These are phyloP conservation scores for Scaptomyza polygonia DNA, from an alignment of 2,888 invertebrate species.

Conservation along the genomic window DNA sequence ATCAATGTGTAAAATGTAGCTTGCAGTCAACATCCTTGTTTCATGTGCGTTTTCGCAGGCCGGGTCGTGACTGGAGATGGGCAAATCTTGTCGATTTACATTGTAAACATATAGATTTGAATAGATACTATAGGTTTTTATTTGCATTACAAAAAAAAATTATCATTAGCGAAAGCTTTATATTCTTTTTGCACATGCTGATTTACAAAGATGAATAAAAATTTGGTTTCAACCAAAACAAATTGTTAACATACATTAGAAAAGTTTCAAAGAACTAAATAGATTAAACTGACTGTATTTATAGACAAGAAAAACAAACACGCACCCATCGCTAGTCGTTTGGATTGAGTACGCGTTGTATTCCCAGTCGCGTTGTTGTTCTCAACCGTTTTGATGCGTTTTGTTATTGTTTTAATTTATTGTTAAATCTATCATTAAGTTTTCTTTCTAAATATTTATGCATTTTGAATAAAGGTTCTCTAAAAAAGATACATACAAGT, in stretches of 20 bases:
- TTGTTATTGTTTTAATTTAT: conserved; percentile 11
- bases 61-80: conserved; percentile 3
- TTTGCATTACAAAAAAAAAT: not conserved
- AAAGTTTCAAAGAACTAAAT: not conserved
- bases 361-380: conserved; percentile 13
- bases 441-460: not conserved
- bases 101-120: not conserved
- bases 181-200: not conserved
- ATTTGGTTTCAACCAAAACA: not conserved
- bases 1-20: not conserved
- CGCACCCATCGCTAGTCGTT: conserved; percentile 22
- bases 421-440: not conserved
- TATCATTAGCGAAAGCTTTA: too few species aligned
- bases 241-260: not conserved
- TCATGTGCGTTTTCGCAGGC: not conserved
- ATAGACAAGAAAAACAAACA: conserved; percentile 11
- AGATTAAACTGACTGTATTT: not conserved
- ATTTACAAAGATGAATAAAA: not conserved
- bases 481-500: not conserved
- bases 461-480: not conserved
- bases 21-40: not conserved
- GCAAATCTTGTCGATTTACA: not conserved
- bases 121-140: not conserved
- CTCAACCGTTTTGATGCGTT: conserved; percentile 19
- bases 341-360: conserved; percentile 2